phyloP scores from a whole-genome alignment of 2,113 vertebrate genomes.

The Antennarius striatus region DNA sequence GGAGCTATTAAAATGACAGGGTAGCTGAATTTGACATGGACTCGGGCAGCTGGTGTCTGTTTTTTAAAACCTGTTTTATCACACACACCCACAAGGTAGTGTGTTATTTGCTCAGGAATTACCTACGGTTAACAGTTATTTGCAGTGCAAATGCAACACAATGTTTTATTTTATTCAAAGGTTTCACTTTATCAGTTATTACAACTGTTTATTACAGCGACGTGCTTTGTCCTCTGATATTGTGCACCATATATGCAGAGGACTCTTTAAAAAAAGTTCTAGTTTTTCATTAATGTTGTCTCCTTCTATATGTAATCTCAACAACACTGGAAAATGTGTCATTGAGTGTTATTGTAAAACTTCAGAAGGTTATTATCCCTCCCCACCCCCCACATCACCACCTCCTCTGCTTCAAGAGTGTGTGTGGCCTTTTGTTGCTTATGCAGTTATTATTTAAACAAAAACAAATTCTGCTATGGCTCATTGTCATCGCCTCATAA shows the following conservation, averaged over 20 bases:
- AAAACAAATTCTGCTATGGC: constrained; percentile 34
- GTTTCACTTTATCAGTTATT: too few relatives aligned
- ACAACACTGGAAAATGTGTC: too few relatives aligned
- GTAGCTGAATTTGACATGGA: not conserved
- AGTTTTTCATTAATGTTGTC: too few relatives aligned
- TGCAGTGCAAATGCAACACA: constrained; percentile 37
- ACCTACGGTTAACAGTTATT: constrained; percentile 40
- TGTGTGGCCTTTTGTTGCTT: constrained; percentile 15
- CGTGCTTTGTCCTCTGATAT: too few relatives aligned
- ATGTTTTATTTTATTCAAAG: constrained; percentile 6
- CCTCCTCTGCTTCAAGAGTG: not conserved
- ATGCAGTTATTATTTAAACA: constrained; percentile 41
- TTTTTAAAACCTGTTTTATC: constrained; percentile 43
- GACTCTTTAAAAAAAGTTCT: too few relatives aligned
- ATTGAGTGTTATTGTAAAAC: too few relatives aligned
- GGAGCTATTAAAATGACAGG: not conserved
- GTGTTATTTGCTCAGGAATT: constrained; percentile 55
- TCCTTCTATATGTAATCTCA: too few relatives aligned
- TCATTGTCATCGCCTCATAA: constrained; percentile 57
- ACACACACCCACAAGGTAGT: constrained; percentile 11
- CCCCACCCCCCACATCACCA: not conserved
- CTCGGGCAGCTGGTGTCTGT: constrained; percentile 15
- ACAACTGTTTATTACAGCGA: too few relatives aligned
- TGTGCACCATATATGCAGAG: too few relatives aligned
- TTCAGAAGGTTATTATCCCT: not conserved